Conservation (phyloP, 2,888 invertebrate species). For the Melanotus villosus region DNA sequence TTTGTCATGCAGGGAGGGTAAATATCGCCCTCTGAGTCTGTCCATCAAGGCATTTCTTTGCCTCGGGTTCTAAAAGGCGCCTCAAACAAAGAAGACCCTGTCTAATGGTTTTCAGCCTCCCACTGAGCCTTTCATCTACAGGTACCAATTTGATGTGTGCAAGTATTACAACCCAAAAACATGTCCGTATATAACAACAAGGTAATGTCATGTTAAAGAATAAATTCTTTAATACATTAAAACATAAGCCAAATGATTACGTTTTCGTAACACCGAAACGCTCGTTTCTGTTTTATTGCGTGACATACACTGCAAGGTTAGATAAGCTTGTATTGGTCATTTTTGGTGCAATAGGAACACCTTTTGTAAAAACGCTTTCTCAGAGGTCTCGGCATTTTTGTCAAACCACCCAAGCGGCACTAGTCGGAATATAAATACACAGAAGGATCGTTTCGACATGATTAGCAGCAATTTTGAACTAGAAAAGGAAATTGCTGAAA, state of each 20-base stretch:
- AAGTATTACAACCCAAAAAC: conserved; percentile 14
- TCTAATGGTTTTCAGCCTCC: conserved; percentile 48
- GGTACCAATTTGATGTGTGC: conserved; percentile 43
- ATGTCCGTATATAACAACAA: conserved; percentile 9
- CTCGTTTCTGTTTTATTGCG: no score
- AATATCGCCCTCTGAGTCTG: conserved; percentile 24
- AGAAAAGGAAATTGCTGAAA: conserved; percentile 48
- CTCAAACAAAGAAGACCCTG: conserved; percentile 46
- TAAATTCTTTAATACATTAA: no score
- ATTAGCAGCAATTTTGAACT: conserved; percentile 53
- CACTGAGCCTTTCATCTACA: conserved; percentile 46
- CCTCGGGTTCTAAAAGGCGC: conserved; percentile 47
- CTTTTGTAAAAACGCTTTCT: conserved; percentile 7
- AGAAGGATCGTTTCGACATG: conserved; percentile 46
- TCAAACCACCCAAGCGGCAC: conserved; percentile 45
- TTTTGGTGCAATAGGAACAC: background rate
- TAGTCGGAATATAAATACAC: conserved; percentile 33
- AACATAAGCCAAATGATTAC: no score
- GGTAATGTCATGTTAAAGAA: background rate
- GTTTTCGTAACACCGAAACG: no score
- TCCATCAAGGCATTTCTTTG: conserved; percentile 39
- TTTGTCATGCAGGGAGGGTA: conserved; percentile 28
- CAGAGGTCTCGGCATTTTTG: conserved; percentile 14
- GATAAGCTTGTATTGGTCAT: no score
- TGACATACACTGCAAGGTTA: no score